Evolutionary conservation across 2,888 invertebrate species (phyloP), one percentile per base, ranked within the genome.

Genomic region (Acleris laterana): DNA sequence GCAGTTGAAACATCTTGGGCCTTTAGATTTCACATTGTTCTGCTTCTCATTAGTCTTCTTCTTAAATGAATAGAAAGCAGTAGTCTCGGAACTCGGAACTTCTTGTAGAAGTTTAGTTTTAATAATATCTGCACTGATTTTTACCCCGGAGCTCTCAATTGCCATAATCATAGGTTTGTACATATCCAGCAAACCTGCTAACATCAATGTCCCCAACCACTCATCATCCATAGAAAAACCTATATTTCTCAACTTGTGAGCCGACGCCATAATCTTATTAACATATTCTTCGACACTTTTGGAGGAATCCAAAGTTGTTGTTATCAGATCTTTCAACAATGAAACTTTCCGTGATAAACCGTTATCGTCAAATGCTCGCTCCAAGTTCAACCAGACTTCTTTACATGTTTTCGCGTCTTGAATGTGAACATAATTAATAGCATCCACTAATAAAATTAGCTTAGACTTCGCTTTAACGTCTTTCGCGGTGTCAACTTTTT

Each of bases 181-280:
- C 0, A 13, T 3, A 4, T 72, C 71, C 0, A 72, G 72, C 42
- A 74, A 51, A 13, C 71, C 74, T 17, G 73, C 70, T 3, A 73
- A 52, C 25, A 74, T 19, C 11, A 73, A 42, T 5, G 71, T 73
- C 1, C 72, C 72, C 0, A 72, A 50, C 72, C 75, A 74, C 53
- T 74, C 72, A 61, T 74, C 73, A 46, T 62, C 63, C 1, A 75
- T 69, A 22, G 13, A 4, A 51, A 74, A 75, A 7, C 60, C 66
- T 7, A 74, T 74, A 19, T 72, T 72, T 51, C 72, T 52, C 1
- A 73, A 50, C 28, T 70, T 72, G 19, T 74, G 72, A 1, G 71
- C 69, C 1, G 72, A 68, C 0, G 63, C 28, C 50, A 71, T 70
- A 7, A 74, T 67, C 49, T 70, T 71, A 25, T 68, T 70, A 0